Percentiles rank a stretch among this genome's conserved stretches.
Conservation (phyloP, 2,797 vertebrate species). For the Phrynocephalus guinanensis region DNA sequence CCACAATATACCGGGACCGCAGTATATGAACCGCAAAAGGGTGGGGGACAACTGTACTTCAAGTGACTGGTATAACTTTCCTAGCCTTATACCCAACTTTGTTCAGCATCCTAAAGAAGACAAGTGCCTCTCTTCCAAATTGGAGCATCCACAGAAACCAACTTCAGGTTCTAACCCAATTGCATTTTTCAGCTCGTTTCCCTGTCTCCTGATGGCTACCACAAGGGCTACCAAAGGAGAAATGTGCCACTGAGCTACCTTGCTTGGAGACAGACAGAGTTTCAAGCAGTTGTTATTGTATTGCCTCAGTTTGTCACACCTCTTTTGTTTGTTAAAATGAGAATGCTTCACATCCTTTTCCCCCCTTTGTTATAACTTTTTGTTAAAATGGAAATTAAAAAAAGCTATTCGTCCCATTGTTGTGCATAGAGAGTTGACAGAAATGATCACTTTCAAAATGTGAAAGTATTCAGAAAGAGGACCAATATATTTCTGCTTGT, state of each 20-base stretch:
- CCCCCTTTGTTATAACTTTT: background rate
- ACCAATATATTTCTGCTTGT: too few species aligned
- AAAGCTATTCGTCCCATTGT: background rate
- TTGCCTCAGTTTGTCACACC: conserved; percentile 49
- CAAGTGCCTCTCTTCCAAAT: conserved; percentile 29
- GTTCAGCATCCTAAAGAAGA: conserved; percentile 28
- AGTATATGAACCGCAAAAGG: too few species aligned
- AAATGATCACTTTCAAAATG: background rate
- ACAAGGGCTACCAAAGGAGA: conserved; percentile 53
- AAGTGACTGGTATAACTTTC: background rate
- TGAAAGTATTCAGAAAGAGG: too few species aligned
- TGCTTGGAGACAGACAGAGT: conserved; percentile 53
- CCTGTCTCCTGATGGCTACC: conserved; percentile 48
- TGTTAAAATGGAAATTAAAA: conserved; percentile 44
- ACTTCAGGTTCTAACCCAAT: conserved; percentile 71
- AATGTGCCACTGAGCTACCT: conserved; percentile 38
- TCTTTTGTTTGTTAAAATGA: conserved; percentile 29
- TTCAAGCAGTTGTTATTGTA: conserved; percentile 49
- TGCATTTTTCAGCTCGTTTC: conserved; percentile 36
- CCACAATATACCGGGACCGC: too few species aligned
- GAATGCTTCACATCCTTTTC: background rate
- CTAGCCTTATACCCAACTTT: background rate
- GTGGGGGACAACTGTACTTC: background rate
- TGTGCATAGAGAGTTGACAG: conserved; percentile 6
- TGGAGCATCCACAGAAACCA: conserved; percentile 50